Conservation (phyloP, 2,797 vertebrate species). For the Oryzias sinensis region DNA sequence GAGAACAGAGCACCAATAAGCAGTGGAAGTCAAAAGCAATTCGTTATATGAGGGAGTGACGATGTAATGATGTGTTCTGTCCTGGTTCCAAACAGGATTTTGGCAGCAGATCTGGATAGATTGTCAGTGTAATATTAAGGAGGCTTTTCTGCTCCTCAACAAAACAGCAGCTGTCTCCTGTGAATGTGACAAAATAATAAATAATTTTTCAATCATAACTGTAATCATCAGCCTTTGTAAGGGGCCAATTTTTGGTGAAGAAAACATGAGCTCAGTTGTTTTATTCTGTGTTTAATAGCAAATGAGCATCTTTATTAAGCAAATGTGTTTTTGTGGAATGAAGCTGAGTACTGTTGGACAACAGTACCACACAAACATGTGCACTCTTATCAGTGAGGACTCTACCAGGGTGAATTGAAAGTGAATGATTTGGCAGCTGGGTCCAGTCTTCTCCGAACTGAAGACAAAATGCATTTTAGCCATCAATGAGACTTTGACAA, state of each 20-base stretch:
- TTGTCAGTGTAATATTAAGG: constrained; percentile 30
- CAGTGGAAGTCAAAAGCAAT: constrained; percentile 36
- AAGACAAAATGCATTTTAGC: constrained; percentile 1
- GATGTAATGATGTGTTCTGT: constrained; percentile 43
- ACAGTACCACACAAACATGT: background rate
- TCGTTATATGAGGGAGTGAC: constrained; percentile 19
- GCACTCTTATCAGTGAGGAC: background rate
- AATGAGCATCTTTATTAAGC: constrained; percentile 1
- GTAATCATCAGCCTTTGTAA: constrained; percentile 12
- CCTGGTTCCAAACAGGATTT: constrained; percentile 34
- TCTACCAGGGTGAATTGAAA: constrained; percentile 7
- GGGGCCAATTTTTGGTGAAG: background rate
- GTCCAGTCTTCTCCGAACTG: constrained; percentile 6
- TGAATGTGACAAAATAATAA: constrained; percentile 13
- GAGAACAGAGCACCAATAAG: constrained; percentile 18
- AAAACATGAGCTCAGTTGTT: constrained; percentile 5
- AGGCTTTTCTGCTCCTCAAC: constrained; percentile 19
- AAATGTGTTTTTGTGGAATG: constrained; percentile 3
- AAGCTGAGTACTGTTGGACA: background rate
- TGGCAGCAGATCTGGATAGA: constrained; percentile 25
- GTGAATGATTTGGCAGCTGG: constrained; percentile 14
- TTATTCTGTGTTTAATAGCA: background rate
- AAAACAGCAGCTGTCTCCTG: constrained; percentile 16
- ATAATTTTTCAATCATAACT: constrained; percentile 27
- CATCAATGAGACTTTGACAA: constrained; percentile 6